Base-by-base conservation (phyloP, 2,113 vertebrate genomes). In the Entomyzon cyanotis region DNA sequence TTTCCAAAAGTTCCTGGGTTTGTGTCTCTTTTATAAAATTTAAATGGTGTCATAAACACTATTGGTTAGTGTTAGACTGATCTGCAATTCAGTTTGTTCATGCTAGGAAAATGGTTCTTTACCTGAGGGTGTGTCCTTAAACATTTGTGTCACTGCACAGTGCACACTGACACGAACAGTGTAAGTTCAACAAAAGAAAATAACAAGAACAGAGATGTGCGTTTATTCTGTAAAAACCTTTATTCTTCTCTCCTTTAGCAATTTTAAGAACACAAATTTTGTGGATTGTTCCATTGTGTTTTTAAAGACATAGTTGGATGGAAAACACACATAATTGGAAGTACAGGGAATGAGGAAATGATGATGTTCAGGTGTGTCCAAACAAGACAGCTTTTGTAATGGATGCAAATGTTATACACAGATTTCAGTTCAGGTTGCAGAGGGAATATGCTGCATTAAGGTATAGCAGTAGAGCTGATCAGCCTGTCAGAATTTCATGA, bases 41-140 rank as follows among this genome's bases (percentile, higher is more conserved):
- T 90, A 76, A 94, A 83, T 50, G 55, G 24, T 94, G 31, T 19
- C 27, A 8, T 69, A 93, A 95, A 87, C 85, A 53, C 28, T 81
- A 55, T 56, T 78, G 49, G 33, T 73, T 94, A 55, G n/a, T 52
- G 35, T 91, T 93, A 88, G 56, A 83, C 22, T 95, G 91, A 70
- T 52, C 56, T 91, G 39, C 89, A 87, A 94, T 94, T 95, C 93
- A 91, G 92, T 50, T 46, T 94, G 58, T 55, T 91, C 21, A 15
- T 85, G 19, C 35, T 87, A 44, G n/a, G 78, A 87, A 71, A 82
- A 88, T 69, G 53, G 65, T 88, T 85, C 44, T 95, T 90, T 83
- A 82, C 62, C 84, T 93, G 39, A 89, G 50, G 22, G 62, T 85
- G 8, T 17, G 55, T 73, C 53, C 87, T 85, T 52, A 90, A 84